phyloP scores from a whole-genome alignment of 2,888 invertebrate genomes.

The Erebia aethiops region DNA sequence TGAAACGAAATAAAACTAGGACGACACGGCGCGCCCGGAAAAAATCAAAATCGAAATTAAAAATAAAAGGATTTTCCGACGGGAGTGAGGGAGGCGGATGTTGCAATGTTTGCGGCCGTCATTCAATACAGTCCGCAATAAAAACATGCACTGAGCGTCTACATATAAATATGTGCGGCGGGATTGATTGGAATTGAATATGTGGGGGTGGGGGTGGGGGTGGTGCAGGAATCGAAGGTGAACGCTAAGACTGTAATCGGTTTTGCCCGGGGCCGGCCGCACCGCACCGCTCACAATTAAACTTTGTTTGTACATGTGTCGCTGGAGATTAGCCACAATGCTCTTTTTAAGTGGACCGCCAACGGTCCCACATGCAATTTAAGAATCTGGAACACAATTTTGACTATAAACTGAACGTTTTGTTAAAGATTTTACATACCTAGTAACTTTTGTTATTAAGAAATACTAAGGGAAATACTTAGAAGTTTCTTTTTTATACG shows the following conservation, averaged over 20 bases:
- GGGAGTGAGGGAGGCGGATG: conserved; percentile 70
- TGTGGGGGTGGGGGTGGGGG: conserved; percentile 68
- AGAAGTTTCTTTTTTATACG: background rate
- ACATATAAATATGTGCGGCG: conserved; percentile 79
- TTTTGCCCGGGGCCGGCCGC: conserved; percentile 68
- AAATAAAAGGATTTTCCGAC: conserved; percentile 77
- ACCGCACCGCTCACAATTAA: conserved; percentile 74
- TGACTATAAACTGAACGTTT: conserved; percentile 52
- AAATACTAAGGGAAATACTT: background rate
- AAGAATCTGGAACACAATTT: conserved; percentile 71
- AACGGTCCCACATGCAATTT: conserved; percentile 75
- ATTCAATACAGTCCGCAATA: conserved; percentile 80
- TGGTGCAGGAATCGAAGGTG: conserved; percentile 76
- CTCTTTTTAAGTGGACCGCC: conserved; percentile 80
- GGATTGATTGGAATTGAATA: conserved; percentile 83
- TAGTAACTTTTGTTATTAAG: background rate
- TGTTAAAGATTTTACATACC: conserved; percentile 2
- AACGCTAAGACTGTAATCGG: conserved; percentile 83
- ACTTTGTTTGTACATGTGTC: conserved; percentile 83
- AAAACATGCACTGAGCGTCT: conserved; percentile 74
- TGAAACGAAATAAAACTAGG: conserved; percentile 82
- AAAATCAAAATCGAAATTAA: conserved; percentile 83
- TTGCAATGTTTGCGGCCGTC: conserved; percentile 80
- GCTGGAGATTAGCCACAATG: conserved; percentile 81
- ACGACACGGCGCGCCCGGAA: conserved; percentile 75